Conservation (phyloP, 2,113 vertebrate species). For the Morone saxatilis region DNA sequence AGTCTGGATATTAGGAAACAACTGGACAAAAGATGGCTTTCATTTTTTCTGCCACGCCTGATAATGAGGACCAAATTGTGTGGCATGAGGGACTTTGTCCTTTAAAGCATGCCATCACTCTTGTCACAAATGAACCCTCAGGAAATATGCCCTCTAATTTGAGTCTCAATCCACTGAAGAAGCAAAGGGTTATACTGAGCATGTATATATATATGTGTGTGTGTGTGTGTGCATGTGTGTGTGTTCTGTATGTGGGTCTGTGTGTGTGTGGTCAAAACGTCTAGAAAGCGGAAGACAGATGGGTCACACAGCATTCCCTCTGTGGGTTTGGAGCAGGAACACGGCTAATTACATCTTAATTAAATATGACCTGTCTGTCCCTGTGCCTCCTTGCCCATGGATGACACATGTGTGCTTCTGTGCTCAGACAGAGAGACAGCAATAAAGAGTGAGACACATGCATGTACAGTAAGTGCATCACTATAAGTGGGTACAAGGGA, state of each 20-base stretch:
- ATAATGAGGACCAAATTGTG: background rate
- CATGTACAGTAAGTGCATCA: conserved; percentile 5
- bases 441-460: background rate
- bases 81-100: conserved; percentile 52
- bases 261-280: conserved; percentile 35
- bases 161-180: conserved; percentile 54
- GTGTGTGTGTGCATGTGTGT: background rate
- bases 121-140: conserved; percentile 61
- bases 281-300: conserved; percentile 67
- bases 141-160: conserved; percentile 59
- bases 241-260: conserved; percentile 15
- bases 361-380: conserved; percentile 77
- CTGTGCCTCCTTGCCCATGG: conserved; percentile 28
- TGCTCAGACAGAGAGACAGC: background rate
- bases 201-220: conserved; percentile 2
- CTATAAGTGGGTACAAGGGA: background rate
- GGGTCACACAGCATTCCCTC: conserved; percentile 65
- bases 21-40: background rate
- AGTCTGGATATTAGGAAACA: background rate
- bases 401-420: conserved; percentile 32
- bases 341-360: conserved; percentile 79
- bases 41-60: background rate
- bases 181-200: conserved; percentile 34
- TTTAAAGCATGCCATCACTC: conserved; percentile 55
- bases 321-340: conserved; percentile 65